phyloP scores from a whole-genome alignment of 64 coral and sea anemone species.

The Montipora cactus region DNA sequence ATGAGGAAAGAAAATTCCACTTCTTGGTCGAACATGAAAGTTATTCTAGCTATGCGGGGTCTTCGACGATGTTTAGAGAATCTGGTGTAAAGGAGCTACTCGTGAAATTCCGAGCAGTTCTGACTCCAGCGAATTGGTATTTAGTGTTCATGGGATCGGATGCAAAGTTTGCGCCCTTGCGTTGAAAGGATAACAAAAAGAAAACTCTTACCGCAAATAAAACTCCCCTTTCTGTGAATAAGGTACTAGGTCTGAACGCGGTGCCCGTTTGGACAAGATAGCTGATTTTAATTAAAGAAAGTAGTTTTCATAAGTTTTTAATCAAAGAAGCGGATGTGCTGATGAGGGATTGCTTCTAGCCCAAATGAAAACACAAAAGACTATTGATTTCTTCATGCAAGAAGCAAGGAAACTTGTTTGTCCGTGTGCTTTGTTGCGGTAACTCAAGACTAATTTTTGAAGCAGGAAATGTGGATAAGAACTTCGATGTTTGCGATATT shows the following conservation, averaged over 20 bases:
- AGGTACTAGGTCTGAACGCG: not conserved
- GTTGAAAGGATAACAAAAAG: not conserved
- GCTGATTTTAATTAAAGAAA: not conserved
- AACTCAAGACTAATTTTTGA: not conserved
- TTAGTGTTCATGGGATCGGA: too few species aligned
- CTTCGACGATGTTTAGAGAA: too few species aligned
- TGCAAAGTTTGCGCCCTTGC: too few species aligned
- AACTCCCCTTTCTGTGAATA: not conserved
- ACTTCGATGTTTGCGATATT: too few species aligned
- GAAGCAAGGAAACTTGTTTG: not conserved
- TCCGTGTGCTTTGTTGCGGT: not conserved
- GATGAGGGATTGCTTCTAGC: not conserved
- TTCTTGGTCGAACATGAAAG: too few species aligned
- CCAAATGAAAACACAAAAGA: not conserved
- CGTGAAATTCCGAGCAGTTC: too few species aligned
- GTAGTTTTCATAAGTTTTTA: not conserved
- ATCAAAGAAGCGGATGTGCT: not conserved
- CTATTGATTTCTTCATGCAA: not conserved
- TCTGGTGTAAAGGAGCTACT: too few species aligned
- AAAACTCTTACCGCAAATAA: too few species aligned
- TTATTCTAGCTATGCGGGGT: too few species aligned
- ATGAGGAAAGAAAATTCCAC: too few species aligned
- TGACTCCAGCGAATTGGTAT: too few species aligned
- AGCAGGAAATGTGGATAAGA: not conserved
- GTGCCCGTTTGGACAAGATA: not conserved